Conservation (phyloP, 2,113 vertebrate genomes). For the Thermophis baileyi region DNA sequence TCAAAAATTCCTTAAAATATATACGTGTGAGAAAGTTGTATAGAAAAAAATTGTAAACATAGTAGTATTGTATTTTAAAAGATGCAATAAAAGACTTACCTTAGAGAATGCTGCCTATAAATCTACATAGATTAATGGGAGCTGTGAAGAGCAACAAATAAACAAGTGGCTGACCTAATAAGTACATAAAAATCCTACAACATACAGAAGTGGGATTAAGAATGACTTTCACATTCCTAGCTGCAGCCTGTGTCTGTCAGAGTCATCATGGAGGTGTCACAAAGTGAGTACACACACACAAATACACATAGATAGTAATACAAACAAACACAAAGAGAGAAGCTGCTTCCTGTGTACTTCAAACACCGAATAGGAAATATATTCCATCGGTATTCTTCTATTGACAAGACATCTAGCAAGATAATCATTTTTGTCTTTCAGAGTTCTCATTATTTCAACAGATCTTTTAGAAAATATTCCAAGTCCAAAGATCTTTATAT, state of each 20-base stretch:
- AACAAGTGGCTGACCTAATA: neutral
- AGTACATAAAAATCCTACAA: neutral
- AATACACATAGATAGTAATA: neutral
- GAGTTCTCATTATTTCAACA: neutral
- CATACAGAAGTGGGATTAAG: neutral
- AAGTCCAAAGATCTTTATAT: neutral
- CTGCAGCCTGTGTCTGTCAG: neutral
- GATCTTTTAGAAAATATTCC: neutral
- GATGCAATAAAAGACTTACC: neutral
- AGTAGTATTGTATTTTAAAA: neutral
- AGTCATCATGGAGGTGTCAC: neutral
- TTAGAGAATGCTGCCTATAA: neutral
- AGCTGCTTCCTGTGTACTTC: rapidly evolving
- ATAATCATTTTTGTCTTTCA: neutral
- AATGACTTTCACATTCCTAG: neutral
- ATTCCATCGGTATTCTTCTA: neutral
- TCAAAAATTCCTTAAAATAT: neutral
- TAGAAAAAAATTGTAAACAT: neutral
- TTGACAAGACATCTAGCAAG: neutral
- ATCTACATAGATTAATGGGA: neutral
- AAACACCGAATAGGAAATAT: neutral
- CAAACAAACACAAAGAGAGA: neutral
- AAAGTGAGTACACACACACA: neutral
- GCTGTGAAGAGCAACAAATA: neutral
- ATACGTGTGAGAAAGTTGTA: neutral